Evolutionary conservation across 2,888 invertebrate genomes (phyloP), one percentile per base, ranked within the genome.

Genomic region (Lepas anatifera): DNA sequence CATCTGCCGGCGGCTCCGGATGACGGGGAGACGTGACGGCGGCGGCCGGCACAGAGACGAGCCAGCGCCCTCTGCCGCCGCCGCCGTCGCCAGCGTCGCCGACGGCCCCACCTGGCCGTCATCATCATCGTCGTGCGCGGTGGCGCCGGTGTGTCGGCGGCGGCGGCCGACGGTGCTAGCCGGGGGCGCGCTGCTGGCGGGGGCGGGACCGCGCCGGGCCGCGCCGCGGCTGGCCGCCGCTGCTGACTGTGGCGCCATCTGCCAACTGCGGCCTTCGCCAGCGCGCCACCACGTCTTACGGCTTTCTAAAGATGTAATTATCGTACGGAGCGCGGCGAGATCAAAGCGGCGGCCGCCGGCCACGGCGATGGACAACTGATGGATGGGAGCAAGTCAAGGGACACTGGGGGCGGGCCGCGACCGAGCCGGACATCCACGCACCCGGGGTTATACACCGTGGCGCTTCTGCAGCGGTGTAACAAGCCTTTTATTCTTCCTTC

Each of bases 271-370:
- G 58, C 58, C 58, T 32, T 58, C 58, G 41, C 58, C 18, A 22
- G 58, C 58, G 32, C 13, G 32, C 58, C 58, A 8, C 58, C 58
- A 58, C 16, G 58, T 58, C 58, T 58, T 58, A 58, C 58, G 58
- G 58, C 58, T 58, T 58, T 58, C 58, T 58, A 58, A 58, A 58
- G 58, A 58, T 58, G 58, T 58, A 58, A 58, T 58, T 58, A 58
- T 58, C 58, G 58, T 58, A 27, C 32, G 58, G 58, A 29, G 58
- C 13, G 32, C 58, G 58, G 58, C 58, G 32, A 58, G 58, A 58
- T 58, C 58, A 58, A 58, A 58, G 58, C 29, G 32, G 18, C 29
- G 32, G 58, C 58, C 22, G 58, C 32, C 32, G 58, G 58, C 32
- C 58, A 58, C 58, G 58, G 58, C 58, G 58, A 58, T 58, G 58